Base-by-base conservation (phyloP, 2,113 vertebrate species). In the Channa maculata region DNA sequence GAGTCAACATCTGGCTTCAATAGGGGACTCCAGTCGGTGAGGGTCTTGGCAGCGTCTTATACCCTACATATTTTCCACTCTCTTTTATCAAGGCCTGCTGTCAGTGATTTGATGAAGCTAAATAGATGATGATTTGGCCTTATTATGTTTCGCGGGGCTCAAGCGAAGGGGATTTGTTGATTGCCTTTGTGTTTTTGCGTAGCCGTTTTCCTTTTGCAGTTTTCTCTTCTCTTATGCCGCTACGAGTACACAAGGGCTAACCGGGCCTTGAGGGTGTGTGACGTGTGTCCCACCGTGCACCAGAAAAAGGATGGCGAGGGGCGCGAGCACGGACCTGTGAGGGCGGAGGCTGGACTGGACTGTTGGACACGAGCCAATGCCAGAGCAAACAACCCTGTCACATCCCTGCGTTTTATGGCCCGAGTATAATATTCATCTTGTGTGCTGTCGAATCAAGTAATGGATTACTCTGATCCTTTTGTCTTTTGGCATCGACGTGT, bases 1-100 rank as follows among this genome's bases (percentile, higher is more conserved):
- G 92, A 90, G 62, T 92, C 91, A 95, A 95, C 86, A 95, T 95
- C 92, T 96, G 95, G 89, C 90, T 95, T 95, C 94, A 95, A 96
- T 91, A 93, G 90, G 88, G 69, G 82, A 39, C 71, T 86, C 39
- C 79, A 88, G 92, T 78, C 89, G 84, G 86, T 82, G 86, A 91
- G 87, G 79, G 54, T 90, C 94, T 94, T 95, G 92, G 87, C 93
- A 89, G 94, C 80, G 90, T 92, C 86, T 90, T 91, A 90, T 90
- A 89, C 85, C 83, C 82, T 88, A 85, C 89, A 94, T 94, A 94
- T 80, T 94, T 96, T 96, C 92, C 89, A 91, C 83, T 88, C 81
- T 82, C 85, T 83, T 90, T 91, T 95, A 92, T 94, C 89, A 90
- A 84, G 54, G 84, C 72, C 92, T 89, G 79, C 91, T 95, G 87